Evolutionary conservation across 2,797 vertebrate genomes (phyloP).

Genomic region (Micrastur ruficollis): DNA sequence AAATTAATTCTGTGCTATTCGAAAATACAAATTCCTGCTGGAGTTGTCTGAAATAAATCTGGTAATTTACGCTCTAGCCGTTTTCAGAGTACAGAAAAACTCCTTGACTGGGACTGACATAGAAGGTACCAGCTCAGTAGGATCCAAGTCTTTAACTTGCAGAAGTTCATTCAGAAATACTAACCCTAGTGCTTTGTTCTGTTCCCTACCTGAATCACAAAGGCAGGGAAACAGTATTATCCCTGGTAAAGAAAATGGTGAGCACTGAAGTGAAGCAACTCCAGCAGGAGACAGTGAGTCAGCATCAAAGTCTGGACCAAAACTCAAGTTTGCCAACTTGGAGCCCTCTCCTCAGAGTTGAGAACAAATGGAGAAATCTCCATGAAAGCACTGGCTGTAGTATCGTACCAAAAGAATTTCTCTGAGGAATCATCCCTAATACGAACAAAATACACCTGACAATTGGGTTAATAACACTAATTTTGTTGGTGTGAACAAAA

Average conservation of each 20-base stretch:
- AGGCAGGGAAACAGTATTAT: not conserved
- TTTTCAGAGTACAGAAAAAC: not conserved
- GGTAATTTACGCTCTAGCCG: not conserved
- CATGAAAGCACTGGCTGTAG: not conserved
- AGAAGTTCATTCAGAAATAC: not conserved
- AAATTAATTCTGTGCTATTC: not conserved
- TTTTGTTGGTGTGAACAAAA: not conserved
- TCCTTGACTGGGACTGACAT: not conserved
- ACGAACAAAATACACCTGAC: not conserved
- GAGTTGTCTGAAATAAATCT: not conserved
- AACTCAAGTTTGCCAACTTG: not conserved
- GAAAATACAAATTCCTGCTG: not conserved
- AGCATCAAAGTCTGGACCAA: not conserved
- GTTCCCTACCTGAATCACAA: not conserved
- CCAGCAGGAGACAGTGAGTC: constrained; percentile 23
- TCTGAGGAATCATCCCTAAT: not conserved
- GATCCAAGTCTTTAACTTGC: not conserved
- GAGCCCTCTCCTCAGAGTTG: not conserved
- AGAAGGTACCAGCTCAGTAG: not conserved
- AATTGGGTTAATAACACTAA: not conserved
- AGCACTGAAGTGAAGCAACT: not conserved
- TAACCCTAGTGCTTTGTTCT: not conserved
- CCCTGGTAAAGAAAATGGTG: not conserved
- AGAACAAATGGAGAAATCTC: constrained; percentile 14
- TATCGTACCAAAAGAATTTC: not conserved